phyloP scores from a whole-genome alignment of 2,888 invertebrate genomes.

The Dryobotodes eremita region DNA sequence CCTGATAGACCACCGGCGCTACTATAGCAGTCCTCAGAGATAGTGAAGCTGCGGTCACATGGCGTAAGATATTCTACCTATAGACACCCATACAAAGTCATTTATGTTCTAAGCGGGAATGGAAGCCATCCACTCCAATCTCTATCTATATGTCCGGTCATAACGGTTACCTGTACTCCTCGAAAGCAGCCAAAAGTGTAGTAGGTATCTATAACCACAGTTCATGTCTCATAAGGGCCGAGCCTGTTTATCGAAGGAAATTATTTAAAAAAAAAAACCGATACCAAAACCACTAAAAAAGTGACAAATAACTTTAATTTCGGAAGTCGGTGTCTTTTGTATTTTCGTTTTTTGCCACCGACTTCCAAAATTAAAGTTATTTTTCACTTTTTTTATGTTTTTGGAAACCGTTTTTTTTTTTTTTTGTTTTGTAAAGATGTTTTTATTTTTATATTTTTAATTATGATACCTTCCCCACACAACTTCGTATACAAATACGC shows the following conservation, averaged over 20 bases:
- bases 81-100: background rate
- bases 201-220: background rate
- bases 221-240: too few species aligned
- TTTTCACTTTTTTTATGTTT: too few species aligned
- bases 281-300: too few species aligned
- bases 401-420: too few species aligned
- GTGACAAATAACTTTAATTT: too few species aligned
- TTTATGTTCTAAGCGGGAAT: background rate
- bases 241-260: background rate
- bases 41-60: background rate
- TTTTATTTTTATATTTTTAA: too few species aligned
- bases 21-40: background rate
- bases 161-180: background rate
- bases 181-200: background rate
- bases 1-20: slow-evolving; percentile 16
- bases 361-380: too few species aligned
- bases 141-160: background rate
- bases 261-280: background rate
- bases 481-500: too few species aligned
- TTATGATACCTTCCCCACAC: too few species aligned
- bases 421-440: too few species aligned
- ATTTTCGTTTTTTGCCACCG: too few species aligned
- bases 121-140: background rate
- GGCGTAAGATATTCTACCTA: background rate
- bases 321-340: too few species aligned